phyloP scores from a whole-genome alignment of 2,888 invertebrate species.

The Machimus rusticus region DNA sequence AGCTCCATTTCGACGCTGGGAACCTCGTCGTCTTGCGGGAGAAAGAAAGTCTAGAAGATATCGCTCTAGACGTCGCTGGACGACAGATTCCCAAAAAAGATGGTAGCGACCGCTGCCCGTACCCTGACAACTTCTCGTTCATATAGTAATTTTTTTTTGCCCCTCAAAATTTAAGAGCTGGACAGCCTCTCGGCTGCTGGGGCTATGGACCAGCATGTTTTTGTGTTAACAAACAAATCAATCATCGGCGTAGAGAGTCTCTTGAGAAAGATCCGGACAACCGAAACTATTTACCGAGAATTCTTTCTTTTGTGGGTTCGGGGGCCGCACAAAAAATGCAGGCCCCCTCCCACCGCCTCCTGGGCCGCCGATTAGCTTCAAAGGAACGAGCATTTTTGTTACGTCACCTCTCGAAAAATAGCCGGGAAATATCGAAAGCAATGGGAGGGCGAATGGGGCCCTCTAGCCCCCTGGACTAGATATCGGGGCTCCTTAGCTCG shows the following conservation, averaged over 20 bases:
- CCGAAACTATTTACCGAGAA: conserved; percentile 21
- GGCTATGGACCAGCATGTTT: conserved; percentile 34
- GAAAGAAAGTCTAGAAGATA: not conserved
- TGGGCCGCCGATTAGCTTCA: conserved; percentile 29
- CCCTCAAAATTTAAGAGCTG: not conserved
- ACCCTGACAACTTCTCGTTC: not conserved
- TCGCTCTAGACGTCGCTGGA: conserved; percentile 7
- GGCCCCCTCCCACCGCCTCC: not conserved
- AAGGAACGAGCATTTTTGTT: conserved; percentile 32
- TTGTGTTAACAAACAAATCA: conserved; percentile 44
- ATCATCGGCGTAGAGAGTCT: conserved; percentile 35
- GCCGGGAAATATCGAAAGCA: conserved; percentile 6
- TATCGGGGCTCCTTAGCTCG: not conserved
- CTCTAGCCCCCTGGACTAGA: conserved; percentile 2
- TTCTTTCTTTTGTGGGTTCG: conserved; percentile 20
- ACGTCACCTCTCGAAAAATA: conserved; percentile 27
- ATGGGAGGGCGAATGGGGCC: conserved; percentile 36
- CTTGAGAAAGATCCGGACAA: conserved; percentile 32
- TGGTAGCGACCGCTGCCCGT: not conserved
- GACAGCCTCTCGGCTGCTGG: not conserved
- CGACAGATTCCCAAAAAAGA: conserved; percentile 17
- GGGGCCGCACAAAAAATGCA: not conserved
- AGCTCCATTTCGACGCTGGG: not conserved
- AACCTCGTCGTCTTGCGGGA: not conserved
- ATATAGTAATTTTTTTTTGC: not conserved